phyloP scores from a whole-genome alignment of 2,797 vertebrate species.

The Taenioides sp. region DNA sequence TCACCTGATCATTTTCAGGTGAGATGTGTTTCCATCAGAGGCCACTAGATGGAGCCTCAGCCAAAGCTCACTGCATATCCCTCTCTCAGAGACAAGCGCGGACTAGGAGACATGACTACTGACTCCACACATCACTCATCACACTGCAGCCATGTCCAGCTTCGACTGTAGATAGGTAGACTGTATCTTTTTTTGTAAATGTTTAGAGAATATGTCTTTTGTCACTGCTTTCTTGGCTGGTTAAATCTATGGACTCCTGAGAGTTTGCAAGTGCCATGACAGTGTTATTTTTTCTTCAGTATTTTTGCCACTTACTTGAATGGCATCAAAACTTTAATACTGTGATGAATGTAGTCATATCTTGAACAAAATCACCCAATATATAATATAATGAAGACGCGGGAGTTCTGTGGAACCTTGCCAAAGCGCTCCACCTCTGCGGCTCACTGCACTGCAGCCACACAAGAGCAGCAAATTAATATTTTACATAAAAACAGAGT shows the following conservation, averaged over 20 bases:
- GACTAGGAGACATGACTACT: slow-evolving; percentile 49
- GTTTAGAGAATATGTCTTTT: slow-evolving; percentile 35
- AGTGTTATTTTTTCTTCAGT: slow-evolving; percentile 28
- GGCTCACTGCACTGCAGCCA: slow-evolving; percentile 25
- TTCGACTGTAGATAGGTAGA: slow-evolving; percentile 46
- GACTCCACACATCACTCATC: slow-evolving; percentile 44
- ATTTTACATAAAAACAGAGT: slow-evolving; percentile 28
- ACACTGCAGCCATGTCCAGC: slow-evolving; percentile 44
- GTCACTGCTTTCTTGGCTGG: slow-evolving; percentile 19
- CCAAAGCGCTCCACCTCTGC: slow-evolving; percentile 34
- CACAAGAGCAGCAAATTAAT: slow-evolving; percentile 12
- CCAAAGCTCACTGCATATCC: slow-evolving; percentile 57
- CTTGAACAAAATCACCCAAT: slow-evolving; percentile 16
- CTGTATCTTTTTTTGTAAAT: slow-evolving; percentile 31
- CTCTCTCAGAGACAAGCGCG: slow-evolving; percentile 30
- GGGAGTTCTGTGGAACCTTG: slow-evolving; percentile 27
- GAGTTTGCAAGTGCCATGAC: slow-evolving; percentile 37
- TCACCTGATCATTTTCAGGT: slow-evolving; percentile 28
- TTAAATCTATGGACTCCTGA: slow-evolving; percentile 29
- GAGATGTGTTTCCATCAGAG: slow-evolving; percentile 41
- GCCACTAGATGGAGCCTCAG: slow-evolving; percentile 62
- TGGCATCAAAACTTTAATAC: slow-evolving; percentile 24
- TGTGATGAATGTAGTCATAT: slow-evolving; percentile 54
- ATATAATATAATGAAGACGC: not conserved
- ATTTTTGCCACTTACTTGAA: slow-evolving; percentile 26